These are phyloP conservation scores for Ophioninae sp. DNA, from an alignment of 2,888 invertebrate species.

Conservation along the genomic window DNA sequence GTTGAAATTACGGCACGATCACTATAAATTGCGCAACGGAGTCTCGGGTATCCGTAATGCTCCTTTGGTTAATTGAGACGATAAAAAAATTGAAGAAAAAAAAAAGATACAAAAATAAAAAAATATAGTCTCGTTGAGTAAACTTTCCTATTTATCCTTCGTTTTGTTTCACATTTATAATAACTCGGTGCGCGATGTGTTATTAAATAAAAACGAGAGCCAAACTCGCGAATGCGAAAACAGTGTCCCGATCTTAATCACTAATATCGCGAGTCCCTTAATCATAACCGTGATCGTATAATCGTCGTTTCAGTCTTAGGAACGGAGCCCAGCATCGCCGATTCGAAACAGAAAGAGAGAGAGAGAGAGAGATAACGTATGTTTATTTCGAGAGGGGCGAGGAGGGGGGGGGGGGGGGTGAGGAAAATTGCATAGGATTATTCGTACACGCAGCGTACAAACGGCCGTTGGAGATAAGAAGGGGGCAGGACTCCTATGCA, in stretches of 20 bases:
- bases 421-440: constrained; percentile 17
- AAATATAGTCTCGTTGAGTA: not conserved
- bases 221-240: constrained; percentile 22
- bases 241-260: constrained; percentile 25
- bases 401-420: not conserved
- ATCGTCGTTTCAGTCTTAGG: constrained; percentile 2
- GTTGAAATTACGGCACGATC: not conserved
- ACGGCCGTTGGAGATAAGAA: constrained; percentile 1
- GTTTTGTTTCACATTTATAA: constrained; percentile 14
- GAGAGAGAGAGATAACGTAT: not conserved
- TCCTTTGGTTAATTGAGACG: not conserved
- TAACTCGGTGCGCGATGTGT: constrained; percentile 13
- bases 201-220: not conserved
- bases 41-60: not conserved
- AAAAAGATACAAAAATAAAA: not conserved
- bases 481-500: constrained; percentile 38
- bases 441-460: constrained; percentile 1
- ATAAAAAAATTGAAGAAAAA: not conserved
- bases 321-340: constrained; percentile 2
- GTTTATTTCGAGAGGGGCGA: not conserved
- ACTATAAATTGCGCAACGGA: not conserved
- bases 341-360: not conserved
- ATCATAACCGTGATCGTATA: constrained; percentile 19
- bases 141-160: not conserved
- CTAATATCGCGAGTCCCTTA: constrained; percentile 10